These are phyloP conservation scores for Fabriciana adippe DNA, from an alignment of 2,888 invertebrate species.

Conservation along the genomic window DNA sequence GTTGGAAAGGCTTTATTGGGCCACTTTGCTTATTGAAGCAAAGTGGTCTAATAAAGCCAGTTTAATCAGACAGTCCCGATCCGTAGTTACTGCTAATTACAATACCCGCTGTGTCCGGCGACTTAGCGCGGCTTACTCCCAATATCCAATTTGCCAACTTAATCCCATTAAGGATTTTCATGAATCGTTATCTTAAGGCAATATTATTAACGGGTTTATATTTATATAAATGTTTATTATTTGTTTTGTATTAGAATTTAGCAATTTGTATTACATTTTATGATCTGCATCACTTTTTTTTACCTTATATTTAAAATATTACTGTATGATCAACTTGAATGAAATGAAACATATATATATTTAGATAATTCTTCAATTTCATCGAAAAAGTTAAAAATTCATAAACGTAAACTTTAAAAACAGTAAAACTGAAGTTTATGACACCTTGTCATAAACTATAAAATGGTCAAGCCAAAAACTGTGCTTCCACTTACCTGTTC, in stretches of 20 bases:
- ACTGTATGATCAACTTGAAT: no score
- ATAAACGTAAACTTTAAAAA: no score
- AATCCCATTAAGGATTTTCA: conserved; percentile 63
- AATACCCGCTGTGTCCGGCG: conserved; percentile 70
- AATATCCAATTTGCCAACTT: conserved; percentile 74
- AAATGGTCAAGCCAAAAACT: no score
- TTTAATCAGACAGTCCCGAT: conserved; percentile 63
- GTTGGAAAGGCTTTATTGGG: neutral
- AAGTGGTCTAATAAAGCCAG: conserved; percentile 63
- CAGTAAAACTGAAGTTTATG: no score
- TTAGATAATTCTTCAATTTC: no score
- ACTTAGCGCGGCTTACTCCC: conserved; percentile 69
- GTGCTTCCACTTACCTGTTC: no score
- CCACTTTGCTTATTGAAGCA: conserved; percentile 38
- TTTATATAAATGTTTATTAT: conserved; percentile 1
- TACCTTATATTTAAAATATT: no score
- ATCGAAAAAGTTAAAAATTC: no score
- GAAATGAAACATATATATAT: no score
- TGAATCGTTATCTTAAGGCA: conserved; percentile 29
- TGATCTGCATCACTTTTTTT: no score
- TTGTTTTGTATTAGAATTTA: neutral
- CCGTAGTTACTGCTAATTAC: conserved; percentile 78
- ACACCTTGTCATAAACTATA: no score
- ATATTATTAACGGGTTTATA: conserved; percentile 14
- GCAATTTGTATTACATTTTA: neutral